phyloP scores from a whole-genome alignment of 2,888 invertebrate genomes.

The Caenorhabditis sp. region DNA sequence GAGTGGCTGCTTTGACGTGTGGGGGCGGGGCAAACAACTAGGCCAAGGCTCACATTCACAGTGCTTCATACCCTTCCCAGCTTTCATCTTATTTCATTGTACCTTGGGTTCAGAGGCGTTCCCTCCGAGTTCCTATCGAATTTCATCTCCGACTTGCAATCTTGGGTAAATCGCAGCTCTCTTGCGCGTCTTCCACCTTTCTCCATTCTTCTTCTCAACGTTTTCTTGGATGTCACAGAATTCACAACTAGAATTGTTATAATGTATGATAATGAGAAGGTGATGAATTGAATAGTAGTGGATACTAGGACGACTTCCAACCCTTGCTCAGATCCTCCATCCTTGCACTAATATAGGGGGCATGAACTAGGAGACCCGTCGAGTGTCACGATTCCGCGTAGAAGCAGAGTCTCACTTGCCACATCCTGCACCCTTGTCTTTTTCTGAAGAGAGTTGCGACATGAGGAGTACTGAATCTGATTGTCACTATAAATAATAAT shows the following conservation, averaged over 20 bases:
- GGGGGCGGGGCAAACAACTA: conserved; percentile 51
- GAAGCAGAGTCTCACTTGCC: conserved; percentile 5
- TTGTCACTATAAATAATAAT: conserved; percentile 59
- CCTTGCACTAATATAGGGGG: conserved; percentile 46
- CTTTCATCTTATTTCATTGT: conserved; percentile 34
- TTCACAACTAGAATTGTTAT: conserved; percentile 59
- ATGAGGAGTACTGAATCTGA: conserved; percentile 47
- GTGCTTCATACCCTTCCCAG: conserved; percentile 18
- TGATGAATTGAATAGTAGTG: conserved; percentile 57
- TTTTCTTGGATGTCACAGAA: conserved; percentile 10
- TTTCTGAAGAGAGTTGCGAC: conserved; percentile 39
- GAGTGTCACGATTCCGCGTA: conserved; percentile 7
- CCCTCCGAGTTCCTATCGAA: conserved; percentile 15
- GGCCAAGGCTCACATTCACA: conserved; percentile 30
- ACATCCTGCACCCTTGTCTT: conserved; percentile 1
- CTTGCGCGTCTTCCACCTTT: conserved; percentile 11
- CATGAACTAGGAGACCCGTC: conserved; percentile 20
- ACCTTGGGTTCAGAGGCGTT: conserved; percentile 27
- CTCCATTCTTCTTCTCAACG: conserved; percentile 2
- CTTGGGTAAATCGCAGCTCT: conserved; percentile 22
- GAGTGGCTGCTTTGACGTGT: conserved; percentile 48
- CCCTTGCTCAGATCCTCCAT: conserved; percentile 21
- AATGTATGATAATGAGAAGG: conserved; percentile 66
- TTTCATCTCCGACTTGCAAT: conserved; percentile 36
- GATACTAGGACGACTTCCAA: conserved; percentile 48